Conservation (phyloP, 1,140 invertebrate genomes). For the Telenomus remus region DNA sequence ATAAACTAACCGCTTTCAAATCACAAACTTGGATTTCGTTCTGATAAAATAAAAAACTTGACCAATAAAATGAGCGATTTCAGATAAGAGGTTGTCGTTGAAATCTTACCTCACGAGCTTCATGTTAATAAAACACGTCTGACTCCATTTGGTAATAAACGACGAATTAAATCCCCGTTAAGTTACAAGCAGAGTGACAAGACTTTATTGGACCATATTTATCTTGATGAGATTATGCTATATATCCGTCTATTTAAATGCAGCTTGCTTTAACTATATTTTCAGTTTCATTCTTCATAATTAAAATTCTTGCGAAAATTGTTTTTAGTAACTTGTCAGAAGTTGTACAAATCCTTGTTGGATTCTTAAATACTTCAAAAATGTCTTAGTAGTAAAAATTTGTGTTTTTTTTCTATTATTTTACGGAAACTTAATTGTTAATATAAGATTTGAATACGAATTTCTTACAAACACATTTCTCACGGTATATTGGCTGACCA, state of each 20-base stretch:
- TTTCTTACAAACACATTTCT: too few relatives aligned
- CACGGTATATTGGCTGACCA: neutral
- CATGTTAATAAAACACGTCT: slow-evolving; percentile 30
- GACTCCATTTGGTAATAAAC: slow-evolving; percentile 34
- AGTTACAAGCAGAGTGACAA: slow-evolving; percentile 9
- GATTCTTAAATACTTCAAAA: neutral
- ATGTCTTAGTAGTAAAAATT: too few relatives aligned
- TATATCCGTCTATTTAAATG: slow-evolving; percentile 9
- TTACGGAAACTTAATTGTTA: too few relatives aligned
- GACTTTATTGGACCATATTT: slow-evolving; percentile 25
- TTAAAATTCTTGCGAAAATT: slow-evolving; percentile 1
- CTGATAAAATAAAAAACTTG: slow-evolving; percentile 40
- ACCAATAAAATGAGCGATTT: slow-evolving; percentile 38
- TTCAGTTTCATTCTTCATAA: slow-evolving; percentile 3
- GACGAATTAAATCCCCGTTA: slow-evolving; percentile 36
- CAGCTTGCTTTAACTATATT: neutral
- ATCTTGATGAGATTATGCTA: slow-evolving; percentile 30
- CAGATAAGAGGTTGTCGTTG: slow-evolving; percentile 23
- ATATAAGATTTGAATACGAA: too few relatives aligned
- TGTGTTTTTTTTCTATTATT: too few relatives aligned
- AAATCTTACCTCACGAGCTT: slow-evolving; percentile 29
- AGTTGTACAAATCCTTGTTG: neutral
- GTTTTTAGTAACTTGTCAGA: neutral
- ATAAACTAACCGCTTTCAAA: slow-evolving; percentile 10
- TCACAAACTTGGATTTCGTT: too few relatives aligned